Percentiles rank a stretch among this genome's conserved stretches.
These are phyloP conservation scores for Netelia inedita DNA, from an alignment of 2,888 invertebrate genomes.

Conservation along the genomic window DNA sequence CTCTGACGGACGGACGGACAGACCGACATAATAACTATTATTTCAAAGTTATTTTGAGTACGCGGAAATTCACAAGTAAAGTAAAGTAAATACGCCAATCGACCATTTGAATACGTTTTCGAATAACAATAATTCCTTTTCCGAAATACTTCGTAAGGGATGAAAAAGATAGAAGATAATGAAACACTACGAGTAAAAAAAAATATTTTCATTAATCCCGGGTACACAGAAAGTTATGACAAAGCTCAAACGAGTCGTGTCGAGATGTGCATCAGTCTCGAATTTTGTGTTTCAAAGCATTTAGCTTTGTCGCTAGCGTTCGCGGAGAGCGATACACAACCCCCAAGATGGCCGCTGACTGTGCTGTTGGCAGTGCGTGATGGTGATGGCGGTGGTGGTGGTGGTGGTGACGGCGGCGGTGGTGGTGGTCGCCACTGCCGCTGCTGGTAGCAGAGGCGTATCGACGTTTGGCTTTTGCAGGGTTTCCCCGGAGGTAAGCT, in stretches of 20 bases:
- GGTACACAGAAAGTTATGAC: not conserved
- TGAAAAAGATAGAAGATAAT: not conserved
- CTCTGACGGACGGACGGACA: no score
- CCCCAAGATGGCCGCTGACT: slow-evolving; percentile 82
- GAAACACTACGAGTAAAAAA: not conserved
- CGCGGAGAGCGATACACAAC: slow-evolving; percentile 79
- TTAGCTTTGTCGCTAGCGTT: slow-evolving; percentile 74
- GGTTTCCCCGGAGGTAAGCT: slow-evolving; percentile 85
- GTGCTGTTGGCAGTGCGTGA: slow-evolving; percentile 11
- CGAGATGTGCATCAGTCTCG: slow-evolving; percentile 68
- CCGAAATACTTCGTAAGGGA: not conserved
- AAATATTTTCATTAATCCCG: not conserved
- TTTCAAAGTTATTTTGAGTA: no score
- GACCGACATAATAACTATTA: no score
- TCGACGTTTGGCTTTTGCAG: slow-evolving; percentile 84
- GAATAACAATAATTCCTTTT: not conserved
- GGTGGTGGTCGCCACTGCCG: slow-evolving; percentile 39
- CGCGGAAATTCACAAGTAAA: no score
- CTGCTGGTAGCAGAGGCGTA: slow-evolving; percentile 76
- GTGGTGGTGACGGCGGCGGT: slow-evolving; percentile 34
- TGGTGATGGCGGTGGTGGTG: slow-evolving; percentile 36
- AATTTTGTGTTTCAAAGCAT: slow-evolving; percentile 78
- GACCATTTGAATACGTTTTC: no score
- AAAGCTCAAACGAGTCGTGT: slow-evolving; percentile 7
- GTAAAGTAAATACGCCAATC: no score